Conservation (phyloP, 2,113 vertebrate species). For the Prinia subflava region DNA sequence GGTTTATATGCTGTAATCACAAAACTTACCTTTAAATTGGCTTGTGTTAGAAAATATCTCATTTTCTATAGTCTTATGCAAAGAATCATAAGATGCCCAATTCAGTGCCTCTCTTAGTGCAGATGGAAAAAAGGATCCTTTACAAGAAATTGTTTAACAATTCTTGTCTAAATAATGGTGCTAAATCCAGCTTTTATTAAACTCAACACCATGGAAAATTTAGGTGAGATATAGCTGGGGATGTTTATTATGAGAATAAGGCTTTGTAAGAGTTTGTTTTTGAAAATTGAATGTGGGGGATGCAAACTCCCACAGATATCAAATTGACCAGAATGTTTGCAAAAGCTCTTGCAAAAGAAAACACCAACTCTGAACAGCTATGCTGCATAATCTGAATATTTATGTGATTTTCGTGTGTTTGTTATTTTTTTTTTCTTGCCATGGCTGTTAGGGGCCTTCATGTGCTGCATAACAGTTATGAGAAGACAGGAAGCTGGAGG, state of each 20-base stretch:
- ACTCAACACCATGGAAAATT: background rate
- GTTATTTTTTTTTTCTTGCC: background rate
- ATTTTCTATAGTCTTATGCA: background rate
- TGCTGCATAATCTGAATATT: background rate
- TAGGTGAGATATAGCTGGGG: background rate
- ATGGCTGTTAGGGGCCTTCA: background rate
- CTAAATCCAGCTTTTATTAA: constrained; percentile 40
- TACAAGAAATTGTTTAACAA: background rate
- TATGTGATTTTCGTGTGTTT: constrained; percentile 8
- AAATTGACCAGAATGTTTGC: constrained; percentile 14
- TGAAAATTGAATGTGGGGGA: background rate
- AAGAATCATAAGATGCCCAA: background rate
- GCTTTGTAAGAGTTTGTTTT: background rate
- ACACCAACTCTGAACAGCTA: background rate
- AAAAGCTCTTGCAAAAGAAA: background rate
- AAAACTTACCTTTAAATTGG: background rate
- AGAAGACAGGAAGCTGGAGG: background rate
- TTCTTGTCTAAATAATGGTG: background rate
- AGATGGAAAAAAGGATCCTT: background rate
- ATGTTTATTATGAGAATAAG: constrained; percentile 21
- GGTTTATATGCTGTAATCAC: background rate
- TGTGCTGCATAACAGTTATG: background rate
- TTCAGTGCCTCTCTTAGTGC: background rate
- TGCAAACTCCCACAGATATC: constrained; percentile 10
- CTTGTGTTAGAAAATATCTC: background rate